These are phyloP conservation scores for Noctilio leporinus DNA, from an alignment of 2,113 vertebrate genomes.

Conservation along the genomic window DNA sequence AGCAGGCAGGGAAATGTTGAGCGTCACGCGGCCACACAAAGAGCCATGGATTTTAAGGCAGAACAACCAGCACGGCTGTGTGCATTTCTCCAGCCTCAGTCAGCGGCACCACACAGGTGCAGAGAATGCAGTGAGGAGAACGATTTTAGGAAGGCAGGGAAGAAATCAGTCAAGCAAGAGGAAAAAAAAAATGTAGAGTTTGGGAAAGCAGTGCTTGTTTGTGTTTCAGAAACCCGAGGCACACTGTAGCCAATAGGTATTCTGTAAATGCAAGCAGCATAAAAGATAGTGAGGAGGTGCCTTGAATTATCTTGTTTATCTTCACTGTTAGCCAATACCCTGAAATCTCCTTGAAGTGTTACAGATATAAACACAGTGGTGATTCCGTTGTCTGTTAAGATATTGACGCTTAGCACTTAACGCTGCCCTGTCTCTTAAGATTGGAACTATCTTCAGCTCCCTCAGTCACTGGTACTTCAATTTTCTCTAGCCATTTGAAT, in stretches of 20 bases:
- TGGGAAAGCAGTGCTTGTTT: not conserved
- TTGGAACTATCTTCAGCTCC: not conserved
- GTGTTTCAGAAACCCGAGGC: not conserved
- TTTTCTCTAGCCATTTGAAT: not conserved
- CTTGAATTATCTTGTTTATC: not conserved
- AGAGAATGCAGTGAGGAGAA: not conserved
- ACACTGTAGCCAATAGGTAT: not conserved
- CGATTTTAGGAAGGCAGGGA: not conserved
- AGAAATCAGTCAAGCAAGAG: not conserved
- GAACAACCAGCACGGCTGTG: not conserved
- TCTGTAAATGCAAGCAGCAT: not conserved
- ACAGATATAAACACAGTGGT: not conserved
- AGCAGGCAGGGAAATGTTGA: not conserved
- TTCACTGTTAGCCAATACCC: not conserved
- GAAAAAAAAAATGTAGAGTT: not conserved
- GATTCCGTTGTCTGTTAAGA: not conserved
- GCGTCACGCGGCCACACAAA: not conserved
- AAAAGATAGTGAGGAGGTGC: not conserved
- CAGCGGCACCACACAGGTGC: not conserved
- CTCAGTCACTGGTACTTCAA: not conserved
- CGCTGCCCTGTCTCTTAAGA: not conserved
- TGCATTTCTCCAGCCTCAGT: not conserved
- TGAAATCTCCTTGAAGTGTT: not conserved
- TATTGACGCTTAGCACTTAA: not conserved
- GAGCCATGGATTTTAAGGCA: not conserved